Evolutionary conservation across 2,113 vertebrate genomes (phyloP).

Genomic region (Anthoscopus minutus): DNA sequence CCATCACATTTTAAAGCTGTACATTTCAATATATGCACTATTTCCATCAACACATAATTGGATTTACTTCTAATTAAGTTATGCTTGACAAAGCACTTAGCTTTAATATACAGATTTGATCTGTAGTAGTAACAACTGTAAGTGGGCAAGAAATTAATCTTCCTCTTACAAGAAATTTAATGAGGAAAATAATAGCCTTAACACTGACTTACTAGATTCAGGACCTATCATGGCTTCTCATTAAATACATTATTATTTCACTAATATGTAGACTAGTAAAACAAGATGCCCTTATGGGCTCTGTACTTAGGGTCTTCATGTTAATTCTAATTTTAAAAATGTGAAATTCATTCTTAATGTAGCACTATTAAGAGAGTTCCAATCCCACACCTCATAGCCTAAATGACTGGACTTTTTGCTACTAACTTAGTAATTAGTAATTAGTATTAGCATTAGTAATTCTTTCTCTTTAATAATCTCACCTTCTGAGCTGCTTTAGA

Average conservation of each 20-base stretch:
- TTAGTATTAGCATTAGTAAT: slow-evolving; percentile 16
- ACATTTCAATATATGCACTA: slow-evolving; percentile 33
- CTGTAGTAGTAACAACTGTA: slow-evolving; percentile 18
- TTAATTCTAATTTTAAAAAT: background rate
- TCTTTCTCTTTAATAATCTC: slow-evolving; percentile 61
- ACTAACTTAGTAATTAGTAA: no score
- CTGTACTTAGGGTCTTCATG: background rate
- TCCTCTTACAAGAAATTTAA: slow-evolving; percentile 24
- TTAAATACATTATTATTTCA: background rate
- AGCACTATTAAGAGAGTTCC: slow-evolving; percentile 2
- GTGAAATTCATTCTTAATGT: background rate
- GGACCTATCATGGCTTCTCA: background rate
- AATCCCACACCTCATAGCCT: background rate
- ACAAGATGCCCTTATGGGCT: background rate
- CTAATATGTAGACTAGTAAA: background rate
- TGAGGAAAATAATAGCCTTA: background rate
- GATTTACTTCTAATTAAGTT: slow-evolving; percentile 61
- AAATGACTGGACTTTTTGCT: background rate
- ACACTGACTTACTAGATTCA: background rate
- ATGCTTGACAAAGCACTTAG: slow-evolving; percentile 57
- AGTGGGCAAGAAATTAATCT: slow-evolving; percentile 35
- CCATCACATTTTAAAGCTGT: slow-evolving; percentile 43
- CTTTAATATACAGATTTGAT: slow-evolving; percentile 32
- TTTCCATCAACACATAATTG: slow-evolving; percentile 43
- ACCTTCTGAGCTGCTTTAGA: slow-evolving; percentile 96